Conservation (phyloP, 2,888 invertebrate species). For the Zelleria hepariella region DNA sequence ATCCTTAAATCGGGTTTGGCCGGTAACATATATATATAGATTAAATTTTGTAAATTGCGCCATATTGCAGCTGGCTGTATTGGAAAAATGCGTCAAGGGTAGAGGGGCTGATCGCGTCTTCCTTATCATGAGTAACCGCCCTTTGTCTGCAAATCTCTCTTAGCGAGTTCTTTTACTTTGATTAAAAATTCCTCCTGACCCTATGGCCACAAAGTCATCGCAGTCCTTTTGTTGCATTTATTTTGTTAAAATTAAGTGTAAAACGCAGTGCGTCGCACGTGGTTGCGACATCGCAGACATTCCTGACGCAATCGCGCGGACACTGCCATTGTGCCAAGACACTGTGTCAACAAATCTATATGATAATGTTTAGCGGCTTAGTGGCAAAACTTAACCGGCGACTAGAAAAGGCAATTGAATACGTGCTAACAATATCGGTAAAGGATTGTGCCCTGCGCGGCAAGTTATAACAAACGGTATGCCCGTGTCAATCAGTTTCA, state of each 20-base stretch:
- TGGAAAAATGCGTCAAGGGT: too few relatives aligned
- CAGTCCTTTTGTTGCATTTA: neutral
- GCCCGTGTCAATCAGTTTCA: neutral
- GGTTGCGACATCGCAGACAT: neutral
- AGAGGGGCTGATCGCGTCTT: too few relatives aligned
- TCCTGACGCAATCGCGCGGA: neutral
- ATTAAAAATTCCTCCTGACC: too few relatives aligned
- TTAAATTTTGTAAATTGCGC: too few relatives aligned
- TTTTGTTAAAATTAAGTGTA: neutral
- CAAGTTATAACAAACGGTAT: neutral
- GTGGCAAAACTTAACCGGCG: neutral
- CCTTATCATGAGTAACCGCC: too few relatives aligned
- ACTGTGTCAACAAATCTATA: neutral
- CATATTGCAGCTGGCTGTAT: too few relatives aligned
- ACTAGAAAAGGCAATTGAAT: neutral
- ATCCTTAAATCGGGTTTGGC: too few relatives aligned
- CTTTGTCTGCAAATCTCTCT: too few relatives aligned
- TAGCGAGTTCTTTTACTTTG: too few relatives aligned
- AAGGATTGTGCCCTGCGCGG: neutral
- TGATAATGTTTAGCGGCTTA: neutral
- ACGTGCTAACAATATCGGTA: neutral
- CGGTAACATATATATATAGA: too few relatives aligned
- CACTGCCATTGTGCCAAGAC: neutral
- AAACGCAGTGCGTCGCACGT: neutral
- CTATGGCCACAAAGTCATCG: neutral